Evolutionary conservation across 2,888 invertebrate species (phyloP).

Genomic region (Poecilus cupreus): DNA sequence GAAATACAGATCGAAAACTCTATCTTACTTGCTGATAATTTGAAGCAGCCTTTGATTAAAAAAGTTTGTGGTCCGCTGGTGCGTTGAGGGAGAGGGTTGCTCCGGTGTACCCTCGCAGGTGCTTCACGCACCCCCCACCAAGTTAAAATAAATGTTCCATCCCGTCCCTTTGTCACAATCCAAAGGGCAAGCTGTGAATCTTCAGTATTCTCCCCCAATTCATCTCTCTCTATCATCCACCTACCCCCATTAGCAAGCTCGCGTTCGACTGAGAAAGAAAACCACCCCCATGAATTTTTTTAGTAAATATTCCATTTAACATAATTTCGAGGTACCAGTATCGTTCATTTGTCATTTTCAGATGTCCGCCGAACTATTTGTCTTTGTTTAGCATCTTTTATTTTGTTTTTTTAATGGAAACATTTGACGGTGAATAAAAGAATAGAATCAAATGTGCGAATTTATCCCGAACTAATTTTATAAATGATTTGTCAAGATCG

Average conservation of each 20-base stretch:
- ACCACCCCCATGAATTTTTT: constrained; percentile 53
- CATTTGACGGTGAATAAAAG: constrained; percentile 45
- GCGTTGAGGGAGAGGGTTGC: constrained; percentile 53
- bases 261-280: neutral
- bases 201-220: constrained; percentile 35
- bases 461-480: constrained; percentile 50
- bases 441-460: constrained; percentile 46
- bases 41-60: neutral
- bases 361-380: constrained; percentile 50
- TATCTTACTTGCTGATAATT: neutral
- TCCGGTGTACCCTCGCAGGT: constrained; percentile 50
- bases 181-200: constrained; percentile 58
- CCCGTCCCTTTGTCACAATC: constrained; percentile 58
- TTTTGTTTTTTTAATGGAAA: constrained; percentile 47
- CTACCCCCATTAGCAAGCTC: neutral
- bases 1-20: too few relatives aligned
- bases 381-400: constrained; percentile 55
- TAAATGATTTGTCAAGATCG: constrained; percentile 55
- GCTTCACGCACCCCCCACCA: constrained; percentile 52
- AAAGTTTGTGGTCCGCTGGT: constrained; percentile 28
- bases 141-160: constrained; percentile 58
- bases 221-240: constrained; percentile 17
- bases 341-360: constrained; percentile 58
- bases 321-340: constrained; percentile 55
- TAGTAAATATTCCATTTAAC: constrained; percentile 58